A percentile compares a stretch with the other conserved stretches of the same genome.
These are phyloP conservation scores for Wiebesia pumilae DNA, from an alignment of 1,140 invertebrate species.

Conservation along the genomic window DNA sequence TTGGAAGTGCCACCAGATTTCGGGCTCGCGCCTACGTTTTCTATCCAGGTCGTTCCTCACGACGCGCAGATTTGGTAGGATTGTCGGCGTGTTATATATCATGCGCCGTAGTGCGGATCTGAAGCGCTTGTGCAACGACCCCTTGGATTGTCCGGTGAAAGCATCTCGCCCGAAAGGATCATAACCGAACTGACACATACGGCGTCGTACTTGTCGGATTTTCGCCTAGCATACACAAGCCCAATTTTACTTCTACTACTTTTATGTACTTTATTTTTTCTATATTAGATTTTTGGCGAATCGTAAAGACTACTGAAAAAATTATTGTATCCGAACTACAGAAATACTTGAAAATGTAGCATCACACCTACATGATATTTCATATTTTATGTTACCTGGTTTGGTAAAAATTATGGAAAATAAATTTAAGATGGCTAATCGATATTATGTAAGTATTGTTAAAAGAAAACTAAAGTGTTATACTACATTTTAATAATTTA, in stretches of 20 bases:
- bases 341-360: background rate
- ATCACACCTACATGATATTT: background rate
- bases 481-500: background rate
- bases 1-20: slow-evolving; percentile 19
- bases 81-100: slow-evolving; percentile 53
- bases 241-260: background rate
- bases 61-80: slow-evolving; percentile 47
- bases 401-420: too few species aligned
- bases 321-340: background rate
- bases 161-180: slow-evolving; percentile 44
- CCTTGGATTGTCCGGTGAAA: background rate
- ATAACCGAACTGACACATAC: slow-evolving; percentile 59
- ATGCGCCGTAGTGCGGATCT: slow-evolving; percentile 7
- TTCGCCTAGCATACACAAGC: background rate
- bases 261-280: background rate
- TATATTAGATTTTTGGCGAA: background rate
- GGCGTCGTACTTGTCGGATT: slow-evolving; percentile 53
- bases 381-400: background rate
- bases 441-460: too few species aligned
- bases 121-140: background rate
- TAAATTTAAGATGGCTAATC: too few species aligned
- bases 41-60: slow-evolving; percentile 58
- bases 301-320: background rate
- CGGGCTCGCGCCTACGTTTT: slow-evolving; percentile 56
- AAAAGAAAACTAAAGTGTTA: too few species aligned